These are phyloP conservation scores for Psettodes erumei DNA, from an alignment of 2,113 vertebrate genomes.

Conservation along the genomic window DNA sequence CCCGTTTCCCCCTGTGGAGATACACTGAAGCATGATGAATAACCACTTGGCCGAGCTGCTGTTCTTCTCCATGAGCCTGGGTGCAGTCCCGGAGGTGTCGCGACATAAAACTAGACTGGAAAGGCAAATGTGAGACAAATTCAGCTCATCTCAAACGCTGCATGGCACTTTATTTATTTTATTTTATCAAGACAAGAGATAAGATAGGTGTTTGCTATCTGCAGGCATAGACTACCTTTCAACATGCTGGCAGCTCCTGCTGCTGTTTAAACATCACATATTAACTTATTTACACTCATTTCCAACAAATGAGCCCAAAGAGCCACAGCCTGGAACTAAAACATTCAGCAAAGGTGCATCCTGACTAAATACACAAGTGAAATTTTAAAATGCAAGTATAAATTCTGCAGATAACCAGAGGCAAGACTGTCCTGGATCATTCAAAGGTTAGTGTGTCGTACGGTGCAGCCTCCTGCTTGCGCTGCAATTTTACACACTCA, in stretches of 20 bases:
- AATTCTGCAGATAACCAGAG: slow-evolving; percentile 10
- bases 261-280: slow-evolving; percentile 20
- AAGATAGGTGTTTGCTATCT: slow-evolving; percentile 20
- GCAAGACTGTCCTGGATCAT: slow-evolving; percentile 26
- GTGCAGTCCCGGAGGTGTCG: slow-evolving; percentile 48
- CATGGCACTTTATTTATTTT: slow-evolving; percentile 7
- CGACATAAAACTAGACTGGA: slow-evolving; percentile 57
- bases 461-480: background rate
- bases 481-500: slow-evolving; percentile 15
- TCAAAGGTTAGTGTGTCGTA: slow-evolving; percentile 20
- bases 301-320: background rate
- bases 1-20: slow-evolving; percentile 62
- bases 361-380: background rate
- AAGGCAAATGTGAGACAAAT: slow-evolving; percentile 66
- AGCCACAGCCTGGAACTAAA: slow-evolving; percentile 29
- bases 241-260: slow-evolving; percentile 1
- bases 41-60: slow-evolving; percentile 66
- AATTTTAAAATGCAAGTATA: slow-evolving; percentile 8
- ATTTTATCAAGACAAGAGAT: too few relatives aligned
- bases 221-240: slow-evolving; percentile 13
- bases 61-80: slow-evolving; percentile 60
- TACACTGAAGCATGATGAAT: slow-evolving; percentile 76
- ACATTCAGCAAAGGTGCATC: slow-evolving; percentile 3
- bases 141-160: slow-evolving; percentile 35
- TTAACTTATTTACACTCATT: slow-evolving; percentile 20